A percentile compares a stretch with the other conserved stretches of the same genome.
These are phyloP conservation scores for Eupelmus urozonus DNA, from an alignment of 2,888 invertebrate species.

Conservation along the genomic window DNA sequence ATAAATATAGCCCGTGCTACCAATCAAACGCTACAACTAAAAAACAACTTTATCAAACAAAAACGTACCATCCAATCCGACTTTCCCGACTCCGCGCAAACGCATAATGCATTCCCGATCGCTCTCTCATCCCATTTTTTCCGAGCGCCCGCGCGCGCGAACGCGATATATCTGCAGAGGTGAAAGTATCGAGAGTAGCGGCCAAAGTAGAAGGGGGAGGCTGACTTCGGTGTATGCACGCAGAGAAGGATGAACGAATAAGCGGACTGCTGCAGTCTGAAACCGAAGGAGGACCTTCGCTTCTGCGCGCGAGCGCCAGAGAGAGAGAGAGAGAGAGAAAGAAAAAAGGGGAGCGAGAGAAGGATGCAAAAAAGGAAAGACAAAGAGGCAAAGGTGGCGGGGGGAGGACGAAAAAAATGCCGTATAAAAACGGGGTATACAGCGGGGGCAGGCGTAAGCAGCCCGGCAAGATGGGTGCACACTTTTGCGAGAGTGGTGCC, in stretches of 20 bases:
- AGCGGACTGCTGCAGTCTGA: not conserved
- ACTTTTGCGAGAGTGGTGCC: too few relatives aligned
- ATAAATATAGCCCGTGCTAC: too few relatives aligned
- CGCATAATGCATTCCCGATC: conserved; percentile 6
- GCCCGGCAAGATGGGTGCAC: too few relatives aligned
- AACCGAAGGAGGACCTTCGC: conserved; percentile 24
- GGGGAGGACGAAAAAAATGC: not conserved
- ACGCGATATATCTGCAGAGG: not conserved
- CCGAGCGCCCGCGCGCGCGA: not conserved
- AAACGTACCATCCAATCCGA: too few relatives aligned
- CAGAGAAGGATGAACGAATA: not conserved
- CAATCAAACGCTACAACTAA: too few relatives aligned
- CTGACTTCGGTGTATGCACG: not conserved
- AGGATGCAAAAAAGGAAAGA: not conserved
- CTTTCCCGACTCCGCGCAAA: too few relatives aligned
- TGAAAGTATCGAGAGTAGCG: conserved; percentile 21
- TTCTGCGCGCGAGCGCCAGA: not conserved
- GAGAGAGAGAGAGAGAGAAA: not conserved
- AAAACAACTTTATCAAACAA: too few relatives aligned
- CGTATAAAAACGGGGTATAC: not conserved
- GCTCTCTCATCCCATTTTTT: conserved; percentile 1
- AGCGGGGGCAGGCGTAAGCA: not conserved
- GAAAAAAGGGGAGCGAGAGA: not conserved
- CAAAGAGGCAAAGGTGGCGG: not conserved
- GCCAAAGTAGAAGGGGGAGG: not conserved